Evolutionary conservation across 1,140 invertebrate species (phyloP), one percentile per base, ranked within the genome.

Genomic region (Sminthurides bifidus): DNA sequence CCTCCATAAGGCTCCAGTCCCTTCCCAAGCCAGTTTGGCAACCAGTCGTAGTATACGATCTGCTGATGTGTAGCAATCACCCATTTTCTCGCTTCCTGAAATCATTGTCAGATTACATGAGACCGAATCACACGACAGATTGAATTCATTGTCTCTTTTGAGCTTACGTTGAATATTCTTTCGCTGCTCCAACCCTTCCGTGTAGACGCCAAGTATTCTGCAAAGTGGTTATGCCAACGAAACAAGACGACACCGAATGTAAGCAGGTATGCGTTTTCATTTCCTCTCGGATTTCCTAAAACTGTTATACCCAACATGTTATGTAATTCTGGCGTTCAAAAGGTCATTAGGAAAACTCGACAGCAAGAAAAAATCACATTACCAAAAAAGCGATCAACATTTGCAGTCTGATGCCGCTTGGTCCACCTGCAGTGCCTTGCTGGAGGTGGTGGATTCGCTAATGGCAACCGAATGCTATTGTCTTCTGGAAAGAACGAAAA

Each of bases 211-310:
- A 81, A 63, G 31, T 65, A 63, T 8, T 65, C 59, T 1, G 78
- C 79, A 17, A 81, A 31, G 26, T 66, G 59, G 67, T 82, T 82
- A 64, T 82, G 80, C 76, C 77, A 81, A 2, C 78, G 72, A 64
- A 77, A 80, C 70, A 79, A 79, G 35, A 82, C 54, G 14, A 81
- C 66, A 17, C 75, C 75, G 53, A 81, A 75, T 4, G 73, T 71
- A 27, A 77, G 61, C 3, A 77, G 65, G 59, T 76, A 77, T 8
- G 75, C 70, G 64, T 75, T 81, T 69, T 80, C 78, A 66, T 81
- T 80, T 2, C 75, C 76, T 59, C 79, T 68, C 3, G 74, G 74
- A 66, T 81, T 79, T 30, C 80, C 80, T 19, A 81, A 65, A 63
- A 75, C 80, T 81, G 33, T 46, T 38, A 44, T 40, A 52, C 58